Percentiles rank a stretch among this genome's conserved stretches.
Conservation (phyloP, 2,888 invertebrate species). For the Apomyelois bistriatella region DNA sequence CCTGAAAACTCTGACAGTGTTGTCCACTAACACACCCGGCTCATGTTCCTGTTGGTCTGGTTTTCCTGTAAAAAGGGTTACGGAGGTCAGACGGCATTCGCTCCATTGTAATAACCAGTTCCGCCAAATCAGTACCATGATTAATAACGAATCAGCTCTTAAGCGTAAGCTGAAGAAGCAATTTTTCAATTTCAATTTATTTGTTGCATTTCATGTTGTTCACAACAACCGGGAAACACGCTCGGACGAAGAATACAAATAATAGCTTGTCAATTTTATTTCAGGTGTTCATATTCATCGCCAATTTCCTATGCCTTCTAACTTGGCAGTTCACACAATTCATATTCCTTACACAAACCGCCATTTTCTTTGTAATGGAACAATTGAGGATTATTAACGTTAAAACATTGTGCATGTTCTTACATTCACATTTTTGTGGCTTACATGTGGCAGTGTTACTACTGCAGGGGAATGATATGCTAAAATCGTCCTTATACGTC, state of each 20-base stretch:
- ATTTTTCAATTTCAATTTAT: no score
- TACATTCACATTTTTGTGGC: slow-evolving; percentile 67
- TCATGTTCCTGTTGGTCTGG: no score
- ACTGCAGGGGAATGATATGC: slow-evolving; percentile 67
- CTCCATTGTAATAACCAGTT: no score
- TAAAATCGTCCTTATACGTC: slow-evolving; percentile 71
- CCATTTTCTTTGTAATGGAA: slow-evolving; percentile 86
- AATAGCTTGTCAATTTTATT: slow-evolving; percentile 26
- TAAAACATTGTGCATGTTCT: slow-evolving; percentile 51
- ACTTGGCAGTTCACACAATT: slow-evolving; percentile 93
- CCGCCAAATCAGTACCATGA: no score
- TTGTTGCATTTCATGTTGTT: no score
- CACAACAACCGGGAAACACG: no score
- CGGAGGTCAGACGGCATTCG: no score
- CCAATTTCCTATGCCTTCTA: slow-evolving; percentile 72
- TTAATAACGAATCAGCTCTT: no score
- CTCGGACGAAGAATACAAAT: not conserved
- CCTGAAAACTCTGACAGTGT: no score
- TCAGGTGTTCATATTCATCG: slow-evolving; percentile 58
- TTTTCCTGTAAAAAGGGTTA: no score
- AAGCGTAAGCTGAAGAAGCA: no score
- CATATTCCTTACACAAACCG: slow-evolving; percentile 87
- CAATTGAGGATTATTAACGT: slow-evolving; percentile 75
- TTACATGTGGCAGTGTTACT: slow-evolving; percentile 60
- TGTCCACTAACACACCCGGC: no score